Conservation (phyloP, 2,888 invertebrate species). For the Candidula unifasciata region DNA sequence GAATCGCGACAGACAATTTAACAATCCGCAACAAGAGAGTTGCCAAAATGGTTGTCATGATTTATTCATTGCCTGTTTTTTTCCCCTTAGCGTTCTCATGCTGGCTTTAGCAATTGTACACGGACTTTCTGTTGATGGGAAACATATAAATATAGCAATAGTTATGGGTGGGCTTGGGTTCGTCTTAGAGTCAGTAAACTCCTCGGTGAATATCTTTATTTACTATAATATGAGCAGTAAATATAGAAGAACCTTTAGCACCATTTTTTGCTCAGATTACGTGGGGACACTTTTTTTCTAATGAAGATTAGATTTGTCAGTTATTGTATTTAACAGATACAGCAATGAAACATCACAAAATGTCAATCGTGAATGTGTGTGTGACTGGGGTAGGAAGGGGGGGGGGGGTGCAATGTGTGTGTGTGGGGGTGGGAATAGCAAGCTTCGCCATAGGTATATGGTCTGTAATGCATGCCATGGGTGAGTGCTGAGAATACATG, state of each 20-base stretch:
- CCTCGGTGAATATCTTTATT: neutral
- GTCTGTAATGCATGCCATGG: too few relatives aligned
- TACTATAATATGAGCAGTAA: neutral
- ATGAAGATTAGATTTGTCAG: too few relatives aligned
- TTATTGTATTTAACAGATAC: too few relatives aligned
- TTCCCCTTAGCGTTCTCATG: neutral
- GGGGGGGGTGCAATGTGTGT: too few relatives aligned
- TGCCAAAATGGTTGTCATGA: neutral
- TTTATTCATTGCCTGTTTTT: neutral
- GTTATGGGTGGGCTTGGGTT: neutral
- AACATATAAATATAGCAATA: constrained; percentile 2
- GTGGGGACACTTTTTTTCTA: too few relatives aligned
- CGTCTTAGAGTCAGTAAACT: neutral
- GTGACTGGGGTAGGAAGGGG: too few relatives aligned
- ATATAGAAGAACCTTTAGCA: neutral
- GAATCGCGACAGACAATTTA: neutral
- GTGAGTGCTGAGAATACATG: too few relatives aligned
- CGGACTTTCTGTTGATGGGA: neutral
- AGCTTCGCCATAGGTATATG: too few relatives aligned
- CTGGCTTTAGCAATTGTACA: neutral
- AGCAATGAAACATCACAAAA: too few relatives aligned
- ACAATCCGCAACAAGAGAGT: neutral
- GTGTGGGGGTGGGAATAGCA: too few relatives aligned
- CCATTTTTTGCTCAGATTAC: neutral
- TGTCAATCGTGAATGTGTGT: too few relatives aligned